phyloP scores from a whole-genome alignment of 1,140 invertebrate genomes.

The Hormaphis cornu region DNA sequence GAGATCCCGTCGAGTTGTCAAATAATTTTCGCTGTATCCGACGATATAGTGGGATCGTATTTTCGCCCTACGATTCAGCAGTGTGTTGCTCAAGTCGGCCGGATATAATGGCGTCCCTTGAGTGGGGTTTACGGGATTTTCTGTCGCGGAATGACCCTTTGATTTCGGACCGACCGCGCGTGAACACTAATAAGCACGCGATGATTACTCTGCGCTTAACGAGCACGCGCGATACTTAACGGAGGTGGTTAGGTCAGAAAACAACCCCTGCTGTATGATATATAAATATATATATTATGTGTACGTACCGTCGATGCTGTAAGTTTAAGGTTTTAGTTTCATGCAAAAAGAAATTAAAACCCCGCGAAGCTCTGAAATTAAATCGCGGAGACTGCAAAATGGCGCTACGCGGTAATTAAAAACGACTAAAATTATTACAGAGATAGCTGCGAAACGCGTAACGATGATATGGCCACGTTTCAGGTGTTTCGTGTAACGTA shows the following conservation, averaged over 20 bases:
- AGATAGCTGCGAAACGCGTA: neutral
- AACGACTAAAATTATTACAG: neutral
- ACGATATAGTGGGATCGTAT: no score
- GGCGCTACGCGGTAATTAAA: neutral
- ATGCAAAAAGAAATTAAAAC: neutral
- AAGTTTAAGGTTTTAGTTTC: conserved; percentile 4
- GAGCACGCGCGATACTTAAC: conserved; percentile 21
- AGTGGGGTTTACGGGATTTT: conserved; percentile 4
- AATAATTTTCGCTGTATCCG: no score
- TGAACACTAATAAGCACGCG: conserved; percentile 17
- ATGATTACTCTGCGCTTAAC: conserved; percentile 28
- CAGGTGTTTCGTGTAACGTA: no score
- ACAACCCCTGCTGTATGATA: no score
- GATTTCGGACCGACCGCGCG: neutral
- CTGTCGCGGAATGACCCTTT: neutral
- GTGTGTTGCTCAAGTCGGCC: neutral
- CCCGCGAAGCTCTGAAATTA: conserved; percentile 8
- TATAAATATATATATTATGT: no score
- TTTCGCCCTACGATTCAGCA: no score
- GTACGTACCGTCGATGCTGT: no score
- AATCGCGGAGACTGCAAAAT: neutral
- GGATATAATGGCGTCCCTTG: neutral
- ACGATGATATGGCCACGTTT: neutral
- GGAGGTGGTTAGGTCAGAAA: conserved; percentile 9
- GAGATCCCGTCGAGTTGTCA: no score